Evolutionary conservation across 2,888 invertebrate genomes (phyloP).

Genomic region (Dermolepida albohirtum): DNA sequence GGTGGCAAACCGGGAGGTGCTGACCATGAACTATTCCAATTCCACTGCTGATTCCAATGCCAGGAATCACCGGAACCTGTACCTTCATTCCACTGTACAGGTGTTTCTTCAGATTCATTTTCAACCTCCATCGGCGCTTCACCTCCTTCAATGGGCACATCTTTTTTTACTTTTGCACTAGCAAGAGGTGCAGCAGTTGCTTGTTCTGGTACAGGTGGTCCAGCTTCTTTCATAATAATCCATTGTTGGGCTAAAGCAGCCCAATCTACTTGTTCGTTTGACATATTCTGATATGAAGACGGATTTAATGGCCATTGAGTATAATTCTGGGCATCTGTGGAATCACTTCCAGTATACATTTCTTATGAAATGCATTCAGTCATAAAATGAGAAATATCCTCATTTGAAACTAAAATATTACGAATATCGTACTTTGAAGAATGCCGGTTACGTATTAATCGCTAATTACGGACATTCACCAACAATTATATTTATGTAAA

Average conservation of each 20-base stretch:
- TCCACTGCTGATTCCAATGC: conserved; percentile 59
- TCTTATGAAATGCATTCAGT: conserved; percentile 20
- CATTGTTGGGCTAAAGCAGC: conserved; percentile 96
- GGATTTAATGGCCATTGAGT: conserved; percentile 87
- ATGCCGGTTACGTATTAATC: neutral
- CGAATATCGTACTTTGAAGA: neutral
- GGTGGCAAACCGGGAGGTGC: conserved; percentile 64
- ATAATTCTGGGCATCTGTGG: conserved; percentile 69
- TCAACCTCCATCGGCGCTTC: conserved; percentile 92
- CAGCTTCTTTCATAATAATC: conserved; percentile 93
- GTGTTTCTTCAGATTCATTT: conserved; percentile 76
- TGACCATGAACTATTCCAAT: conserved; percentile 61
- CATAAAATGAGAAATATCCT: neutral
- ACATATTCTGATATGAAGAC: conserved; percentile 83
- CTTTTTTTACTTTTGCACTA: conserved; percentile 52
- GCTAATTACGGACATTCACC: neutral
- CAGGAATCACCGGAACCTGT: conserved; percentile 53
- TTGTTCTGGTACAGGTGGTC: conserved; percentile 66
- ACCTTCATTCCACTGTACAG: conserved; percentile 48
- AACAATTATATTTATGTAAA: conserved; percentile 3
- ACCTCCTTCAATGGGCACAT: conserved; percentile 75
- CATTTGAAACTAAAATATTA: neutral
- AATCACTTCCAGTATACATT: conserved; percentile 73
- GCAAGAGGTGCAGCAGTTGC: conserved; percentile 73
- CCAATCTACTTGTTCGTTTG: conserved; percentile 94